phyloP scores from a whole-genome alignment of 2,113 vertebrate species.

The Ariopsis seemanni region DNA sequence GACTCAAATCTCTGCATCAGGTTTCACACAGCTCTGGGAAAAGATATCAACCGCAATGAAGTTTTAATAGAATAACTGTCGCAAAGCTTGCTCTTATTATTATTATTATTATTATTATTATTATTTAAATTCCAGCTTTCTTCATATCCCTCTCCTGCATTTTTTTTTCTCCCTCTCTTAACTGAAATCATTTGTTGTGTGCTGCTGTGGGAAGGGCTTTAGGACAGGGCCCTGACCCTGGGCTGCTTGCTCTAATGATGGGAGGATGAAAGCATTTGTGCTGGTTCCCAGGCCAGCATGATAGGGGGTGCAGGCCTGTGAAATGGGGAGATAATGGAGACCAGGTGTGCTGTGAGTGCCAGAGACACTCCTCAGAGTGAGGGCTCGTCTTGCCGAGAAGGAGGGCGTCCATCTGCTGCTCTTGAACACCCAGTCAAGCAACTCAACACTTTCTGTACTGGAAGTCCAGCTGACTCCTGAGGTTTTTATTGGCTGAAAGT shows the following conservation, averaged over 20 bases:
- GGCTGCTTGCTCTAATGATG: constrained; percentile 77
- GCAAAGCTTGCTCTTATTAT: constrained; percentile 69
- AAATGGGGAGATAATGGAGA: constrained; percentile 79
- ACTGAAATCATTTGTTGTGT: constrained; percentile 75
- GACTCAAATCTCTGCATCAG: constrained; percentile 50
- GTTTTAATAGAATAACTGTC: constrained; percentile 78
- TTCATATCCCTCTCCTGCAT: constrained; percentile 35
- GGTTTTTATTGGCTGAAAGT: not conserved
- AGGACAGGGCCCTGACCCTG: constrained; percentile 78
- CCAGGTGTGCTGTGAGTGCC: constrained; percentile 75
- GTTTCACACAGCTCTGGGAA: constrained; percentile 69
- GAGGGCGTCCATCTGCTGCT: constrained; percentile 58
- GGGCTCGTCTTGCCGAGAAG: constrained; percentile 68
- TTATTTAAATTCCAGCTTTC: constrained; percentile 43
- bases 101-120: constrained; percentile 59
- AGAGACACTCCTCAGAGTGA: constrained; percentile 71
- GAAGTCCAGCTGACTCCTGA: not conserved
- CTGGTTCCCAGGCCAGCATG: constrained; percentile 81
- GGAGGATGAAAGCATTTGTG: constrained; percentile 80
- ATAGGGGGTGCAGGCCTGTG: constrained; percentile 74
- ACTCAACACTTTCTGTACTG: not conserved
- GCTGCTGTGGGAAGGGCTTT: constrained; percentile 76
- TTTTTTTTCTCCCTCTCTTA: constrained; percentile 49
- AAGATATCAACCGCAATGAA: constrained; percentile 67
- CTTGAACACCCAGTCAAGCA: constrained; percentile 1